phyloP scores from a whole-genome alignment of 2,888 invertebrate species.

The Eucera pruinosa region DNA sequence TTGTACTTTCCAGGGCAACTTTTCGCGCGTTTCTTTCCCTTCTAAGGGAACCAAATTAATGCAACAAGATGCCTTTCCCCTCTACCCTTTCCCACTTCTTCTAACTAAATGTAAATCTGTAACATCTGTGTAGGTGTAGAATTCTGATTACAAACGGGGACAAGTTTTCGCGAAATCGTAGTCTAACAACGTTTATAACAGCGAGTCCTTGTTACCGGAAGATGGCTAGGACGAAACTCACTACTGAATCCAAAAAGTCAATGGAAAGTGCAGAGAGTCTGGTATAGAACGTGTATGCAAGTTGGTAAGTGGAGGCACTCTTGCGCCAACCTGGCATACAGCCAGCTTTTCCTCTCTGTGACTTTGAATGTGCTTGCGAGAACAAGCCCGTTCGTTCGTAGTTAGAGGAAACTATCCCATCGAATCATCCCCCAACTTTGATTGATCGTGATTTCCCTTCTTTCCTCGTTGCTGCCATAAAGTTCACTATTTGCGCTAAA shows the following conservation, averaged over 20 bases:
- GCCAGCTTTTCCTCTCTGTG: conserved; percentile 70
- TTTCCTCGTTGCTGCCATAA: conserved; percentile 8
- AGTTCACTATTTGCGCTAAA: not conserved
- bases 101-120: too few species aligned
- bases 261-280: conserved; percentile 67
- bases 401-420: conserved; percentile 70
- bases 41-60: not conserved
- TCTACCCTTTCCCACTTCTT: not conserved
- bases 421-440: conserved; percentile 65
- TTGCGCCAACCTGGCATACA: conserved; percentile 72
- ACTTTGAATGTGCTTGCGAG: conserved; percentile 61
- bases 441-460: conserved; percentile 71
- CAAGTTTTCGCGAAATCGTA: conserved; percentile 36
- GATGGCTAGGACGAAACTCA: conserved; percentile 57
- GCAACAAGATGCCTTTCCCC: not conserved
- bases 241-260: conserved; percentile 73
- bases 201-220: conserved; percentile 47
- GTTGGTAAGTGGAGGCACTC: conserved; percentile 81
- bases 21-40: not conserved
- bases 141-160: conserved; percentile 43
- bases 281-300: conserved; percentile 73
- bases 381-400: conserved; percentile 65
- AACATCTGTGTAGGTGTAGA: not conserved
- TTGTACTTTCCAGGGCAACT: not conserved
- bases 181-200: conserved; percentile 51